These are phyloP conservation scores for Helicoverpa zea DNA, from an alignment of 1,140 invertebrate species.

Conservation along the genomic window DNA sequence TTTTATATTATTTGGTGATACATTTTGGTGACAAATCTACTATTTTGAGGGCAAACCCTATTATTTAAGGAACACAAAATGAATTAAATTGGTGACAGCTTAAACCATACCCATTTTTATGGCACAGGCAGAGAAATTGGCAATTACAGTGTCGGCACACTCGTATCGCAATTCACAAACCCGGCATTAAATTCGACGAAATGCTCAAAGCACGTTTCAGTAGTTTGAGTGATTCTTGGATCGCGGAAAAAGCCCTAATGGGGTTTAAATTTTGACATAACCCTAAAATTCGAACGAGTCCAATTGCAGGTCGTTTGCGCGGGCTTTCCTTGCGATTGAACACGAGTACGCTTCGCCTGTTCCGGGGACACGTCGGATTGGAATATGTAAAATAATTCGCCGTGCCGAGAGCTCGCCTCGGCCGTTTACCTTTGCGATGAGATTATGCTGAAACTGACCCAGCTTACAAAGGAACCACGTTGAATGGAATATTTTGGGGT, in stretches of 20 bases:
- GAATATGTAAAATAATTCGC: constrained; percentile 59
- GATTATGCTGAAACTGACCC: constrained; percentile 55
- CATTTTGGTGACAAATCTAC: too few relatives aligned
- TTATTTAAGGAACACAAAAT: too few relatives aligned
- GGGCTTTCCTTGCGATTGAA: constrained; percentile 41
- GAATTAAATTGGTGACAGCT: too few relatives aligned
- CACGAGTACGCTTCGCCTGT: constrained; percentile 11
- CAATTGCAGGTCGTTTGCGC: constrained; percentile 39
- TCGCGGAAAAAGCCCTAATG: constrained; percentile 22
- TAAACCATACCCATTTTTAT: too few relatives aligned
- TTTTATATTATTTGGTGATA: too few relatives aligned
- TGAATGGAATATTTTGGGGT: constrained; percentile 57
- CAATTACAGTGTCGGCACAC: constrained; percentile 35
- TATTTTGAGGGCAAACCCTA: too few relatives aligned
- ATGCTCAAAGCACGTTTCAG: constrained; percentile 28
- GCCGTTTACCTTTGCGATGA: constrained; percentile 60
- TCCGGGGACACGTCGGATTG: constrained; percentile 49
- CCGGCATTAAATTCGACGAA: constrained; percentile 5
- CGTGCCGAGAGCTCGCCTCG: constrained; percentile 46
- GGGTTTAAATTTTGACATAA: constrained; percentile 44
- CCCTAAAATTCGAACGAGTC: constrained; percentile 40
- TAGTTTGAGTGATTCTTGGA: constrained; percentile 29
- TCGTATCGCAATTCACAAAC: constrained; percentile 24
- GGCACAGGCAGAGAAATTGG: constrained; percentile 28
- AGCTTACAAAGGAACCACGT: constrained; percentile 44